Base-by-base conservation (phyloP, 1,140 invertebrate genomes). In the Glossosoma conforme region DNA sequence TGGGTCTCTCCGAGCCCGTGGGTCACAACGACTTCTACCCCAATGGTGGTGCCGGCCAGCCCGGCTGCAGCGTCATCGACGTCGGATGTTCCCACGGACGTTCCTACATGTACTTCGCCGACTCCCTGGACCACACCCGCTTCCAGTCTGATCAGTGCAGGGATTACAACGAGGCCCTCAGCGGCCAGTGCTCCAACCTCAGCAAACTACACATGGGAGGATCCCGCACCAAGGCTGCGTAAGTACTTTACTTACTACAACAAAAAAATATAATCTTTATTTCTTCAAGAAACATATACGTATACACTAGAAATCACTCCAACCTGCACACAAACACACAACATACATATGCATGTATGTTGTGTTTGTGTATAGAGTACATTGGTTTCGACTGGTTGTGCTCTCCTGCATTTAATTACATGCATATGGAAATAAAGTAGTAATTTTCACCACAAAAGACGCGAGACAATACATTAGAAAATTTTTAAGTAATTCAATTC, bases 31-130 rank as follows among this genome's bases (percentile, higher is more conserved):
- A 80, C 56, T 80, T 80, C 58, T 80, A 75, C 49, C 74, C 77
- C 9, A 79, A 79, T 42, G 81, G 80, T 20, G 82, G 80, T 3
- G 58, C 54, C n/a, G 48, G 60, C 2, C 86, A 88, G 60, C 80
- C 82, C 3, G 86, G 85, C 11, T 89, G 86, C 52, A 44, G 44
- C 2, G 1, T 40, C 6, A 32, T 62, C 8, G 67, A 71, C 52
- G 14, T 60, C 19, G 63, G 44, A 18, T 80, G 79, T 48, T 66
- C 72, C 10, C 79, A 79, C 58, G 54, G 62, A 24, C 68, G 76
- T 3, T 66, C 79, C 2, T 78, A 72, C 46, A 33, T 66, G 14
- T 71, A 76, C n/a, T 82, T 73, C 44, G 72, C 75, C 20, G 75
- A 78, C 44, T 77, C 73, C 14, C 68, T 81, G 13, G 66, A 68